A percentile compares a stretch with the other conserved stretches of the same genome.
These are phyloP conservation scores for Solenopsis fugax DNA, from an alignment of 1,140 invertebrate genomes.

Conservation along the genomic window DNA sequence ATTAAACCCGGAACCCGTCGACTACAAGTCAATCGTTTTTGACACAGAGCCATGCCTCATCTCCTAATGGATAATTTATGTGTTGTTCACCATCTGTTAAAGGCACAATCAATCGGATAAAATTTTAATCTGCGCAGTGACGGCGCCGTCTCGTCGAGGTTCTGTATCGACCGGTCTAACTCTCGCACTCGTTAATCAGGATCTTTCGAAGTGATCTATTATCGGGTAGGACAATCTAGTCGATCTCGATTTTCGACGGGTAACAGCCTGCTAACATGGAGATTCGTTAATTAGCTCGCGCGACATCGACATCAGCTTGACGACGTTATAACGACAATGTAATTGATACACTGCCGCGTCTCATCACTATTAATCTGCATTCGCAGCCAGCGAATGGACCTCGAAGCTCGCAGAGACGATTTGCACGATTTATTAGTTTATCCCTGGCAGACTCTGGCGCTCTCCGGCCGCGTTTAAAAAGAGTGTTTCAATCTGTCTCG, in stretches of 20 bases:
- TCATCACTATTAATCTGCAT: constrained; percentile 46
- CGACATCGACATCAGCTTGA: constrained; percentile 56
- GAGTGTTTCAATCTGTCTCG: constrained; percentile 55
- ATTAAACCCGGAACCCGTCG: no score
- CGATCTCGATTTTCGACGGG: constrained; percentile 47
- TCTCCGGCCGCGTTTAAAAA: constrained; percentile 35
- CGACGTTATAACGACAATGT: constrained; percentile 65
- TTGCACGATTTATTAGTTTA: constrained; percentile 69
- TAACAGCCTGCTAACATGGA: background rate
- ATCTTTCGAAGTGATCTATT: constrained; percentile 24
- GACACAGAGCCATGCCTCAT: no score
- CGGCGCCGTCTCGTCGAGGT: background rate
- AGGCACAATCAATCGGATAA: constrained; percentile 19
- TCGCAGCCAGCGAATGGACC: constrained; percentile 33
- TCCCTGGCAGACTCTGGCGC: background rate
- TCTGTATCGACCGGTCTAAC: constrained; percentile 27
- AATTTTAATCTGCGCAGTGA: constrained; percentile 26
- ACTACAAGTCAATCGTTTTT: no score
- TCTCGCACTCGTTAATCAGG: constrained; percentile 9
- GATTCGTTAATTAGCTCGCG: constrained; percentile 68
- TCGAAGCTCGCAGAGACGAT: constrained; percentile 59
- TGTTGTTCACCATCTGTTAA: background rate
- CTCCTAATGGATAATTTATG: background rate
- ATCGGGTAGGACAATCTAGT: background rate
- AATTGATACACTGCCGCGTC: constrained; percentile 66